Base-by-base conservation (phyloP, 2,888 invertebrate genomes). In the Coenonympha glycerion region DNA sequence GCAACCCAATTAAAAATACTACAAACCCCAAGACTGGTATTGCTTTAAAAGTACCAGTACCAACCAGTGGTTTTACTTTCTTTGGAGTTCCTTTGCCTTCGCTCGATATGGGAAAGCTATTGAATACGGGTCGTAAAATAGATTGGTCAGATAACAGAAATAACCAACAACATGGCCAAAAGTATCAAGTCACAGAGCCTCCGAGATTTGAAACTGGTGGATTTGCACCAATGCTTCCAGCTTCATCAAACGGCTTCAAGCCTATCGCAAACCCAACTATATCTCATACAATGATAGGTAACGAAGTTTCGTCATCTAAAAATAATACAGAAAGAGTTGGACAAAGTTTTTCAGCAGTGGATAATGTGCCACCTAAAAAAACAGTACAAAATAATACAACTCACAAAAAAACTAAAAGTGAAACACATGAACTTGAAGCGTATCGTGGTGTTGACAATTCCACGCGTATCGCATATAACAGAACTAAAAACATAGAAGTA, bases 31-130 rank as follows among this genome's bases (percentile, higher is more conserved):
- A 82, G 57, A 79, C 65, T 37, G 47, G 73, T 13, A 71, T 82
- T 47, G 66, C 75, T 46, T 72, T 77, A 26, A 86, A 84, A 36
- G 87, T 90, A 0, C 89, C 91, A 24, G 86, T 89, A 0, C 89
- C 91, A 0, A 71, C 63, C 1, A 90, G 90, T 55, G 90, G 92
- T 1, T 94, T 95, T 60, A 94, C 95, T 9, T 94, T 95, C 68
- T 95, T 95, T 65, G 95, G 95, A 0, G 91, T 95, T 68, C 95
- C 95, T 0, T 70, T 95, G 52, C 93, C 95, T 1, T 88, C 90
- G 30, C 73, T 95, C 39, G 92, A 91, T 59, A 89, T 94, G 64
- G 91, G 91, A 8, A 91, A 91, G 63, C 77, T 94, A 33, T 89
- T 92, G 22, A 85, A 76, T 40, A 81, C 76, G 24, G 87, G 85